Conservation (phyloP, 1,140 invertebrate species). For the Orchesella cincta region DNA sequence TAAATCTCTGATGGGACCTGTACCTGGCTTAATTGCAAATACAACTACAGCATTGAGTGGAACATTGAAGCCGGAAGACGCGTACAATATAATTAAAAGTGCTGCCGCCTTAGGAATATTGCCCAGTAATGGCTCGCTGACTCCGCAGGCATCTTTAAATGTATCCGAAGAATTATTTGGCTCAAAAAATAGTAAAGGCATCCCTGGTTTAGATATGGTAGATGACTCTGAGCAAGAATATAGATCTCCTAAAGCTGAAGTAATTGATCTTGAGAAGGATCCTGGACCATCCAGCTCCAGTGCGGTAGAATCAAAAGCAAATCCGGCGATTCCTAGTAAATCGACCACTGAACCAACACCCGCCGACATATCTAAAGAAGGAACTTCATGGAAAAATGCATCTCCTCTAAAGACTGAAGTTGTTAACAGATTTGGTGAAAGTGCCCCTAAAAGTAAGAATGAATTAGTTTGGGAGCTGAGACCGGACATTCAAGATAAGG, state of each 20-base stretch:
- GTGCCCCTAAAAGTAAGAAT: not conserved
- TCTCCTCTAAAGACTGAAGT: no score
- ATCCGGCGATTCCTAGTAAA: not conserved
- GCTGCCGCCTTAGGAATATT: not conserved
- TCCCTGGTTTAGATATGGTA: constrained; percentile 12
- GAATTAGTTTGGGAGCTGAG: constrained; percentile 18
- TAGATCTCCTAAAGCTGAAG: not conserved
- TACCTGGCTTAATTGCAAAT: not conserved
- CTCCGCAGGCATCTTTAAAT: not conserved
- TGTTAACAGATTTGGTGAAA: not conserved
- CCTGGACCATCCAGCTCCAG: no score
- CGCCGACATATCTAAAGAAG: not conserved
- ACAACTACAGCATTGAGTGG: not conserved
- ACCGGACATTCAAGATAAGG: not conserved
- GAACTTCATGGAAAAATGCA: not conserved
- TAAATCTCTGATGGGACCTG: not conserved
- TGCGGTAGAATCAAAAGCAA: no score
- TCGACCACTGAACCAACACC: not conserved
- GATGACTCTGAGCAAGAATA: constrained; percentile 6
- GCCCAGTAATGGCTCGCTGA: not conserved
- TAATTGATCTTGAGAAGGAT: not conserved
- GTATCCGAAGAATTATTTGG: constrained; percentile 27
- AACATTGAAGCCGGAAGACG: constrained; percentile 1
- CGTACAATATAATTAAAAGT: constrained; percentile 20
- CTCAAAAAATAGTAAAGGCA: not conserved